Conservation (phyloP, 1,140 invertebrate species). For the Lucilia sericata region DNA sequence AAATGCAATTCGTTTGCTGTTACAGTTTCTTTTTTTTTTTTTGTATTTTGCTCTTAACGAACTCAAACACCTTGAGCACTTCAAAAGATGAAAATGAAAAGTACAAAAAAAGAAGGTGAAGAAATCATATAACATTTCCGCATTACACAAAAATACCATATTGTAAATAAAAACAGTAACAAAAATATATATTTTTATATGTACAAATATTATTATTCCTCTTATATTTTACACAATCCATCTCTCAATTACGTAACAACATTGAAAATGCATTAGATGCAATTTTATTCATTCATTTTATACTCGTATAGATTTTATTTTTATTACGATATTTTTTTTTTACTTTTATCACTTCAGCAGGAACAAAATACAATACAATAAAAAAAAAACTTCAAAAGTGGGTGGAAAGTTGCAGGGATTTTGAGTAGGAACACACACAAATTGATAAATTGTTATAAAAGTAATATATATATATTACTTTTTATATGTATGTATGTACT, state of each 20-base stretch:
- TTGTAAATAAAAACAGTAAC: neutral
- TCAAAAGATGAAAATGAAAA: neutral
- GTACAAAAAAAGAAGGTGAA: neutral
- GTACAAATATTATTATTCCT: neutral
- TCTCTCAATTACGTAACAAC: conserved; percentile 41
- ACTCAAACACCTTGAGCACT: conserved; percentile 18
- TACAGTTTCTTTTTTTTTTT: neutral
- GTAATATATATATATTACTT: neutral
- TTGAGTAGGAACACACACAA: neutral
- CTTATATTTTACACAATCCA: conserved; percentile 21
- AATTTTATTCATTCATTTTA: conserved; percentile 2
- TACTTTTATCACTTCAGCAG: neutral
- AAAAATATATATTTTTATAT: neutral
- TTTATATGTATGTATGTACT: neutral
- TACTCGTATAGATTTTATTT: neutral
- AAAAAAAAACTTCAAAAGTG: neutral
- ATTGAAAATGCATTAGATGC: conserved; percentile 43
- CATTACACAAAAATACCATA: conserved; percentile 33
- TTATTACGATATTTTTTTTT: neutral
- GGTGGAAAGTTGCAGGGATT: too few species aligned
- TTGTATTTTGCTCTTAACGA: neutral
- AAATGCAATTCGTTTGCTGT: neutral
- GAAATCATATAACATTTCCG: conserved; percentile 19
- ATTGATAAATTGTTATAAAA: too few species aligned
- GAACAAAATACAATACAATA: neutral